Conservation (phyloP, 2,113 vertebrate species). For the Nerophis ophidion region DNA sequence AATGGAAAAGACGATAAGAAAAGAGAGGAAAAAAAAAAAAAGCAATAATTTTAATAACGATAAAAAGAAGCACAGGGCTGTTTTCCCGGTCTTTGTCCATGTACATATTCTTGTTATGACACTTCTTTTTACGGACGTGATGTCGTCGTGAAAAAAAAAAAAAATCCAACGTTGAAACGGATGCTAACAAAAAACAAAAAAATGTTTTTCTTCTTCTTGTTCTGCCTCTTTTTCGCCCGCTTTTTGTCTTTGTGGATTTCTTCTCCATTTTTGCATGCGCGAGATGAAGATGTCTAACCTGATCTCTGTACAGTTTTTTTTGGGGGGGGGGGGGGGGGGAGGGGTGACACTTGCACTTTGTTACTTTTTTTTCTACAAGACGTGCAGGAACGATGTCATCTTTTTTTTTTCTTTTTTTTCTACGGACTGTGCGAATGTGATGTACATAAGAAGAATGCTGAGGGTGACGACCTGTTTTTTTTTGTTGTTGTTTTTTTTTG, state of each 20-base stretch:
- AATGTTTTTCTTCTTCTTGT: conserved; percentile 16
- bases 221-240: conserved; percentile 40
- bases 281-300: conserved; percentile 27
- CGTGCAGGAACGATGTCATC: conserved; percentile 20
- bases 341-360: conserved; percentile 27
- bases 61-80: background rate
- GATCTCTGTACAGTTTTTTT: conserved; percentile 48
- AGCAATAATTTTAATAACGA: background rate
- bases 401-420: conserved; percentile 33
- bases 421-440: conserved; percentile 68
- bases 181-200: too few relatives aligned
- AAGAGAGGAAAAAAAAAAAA: background rate
- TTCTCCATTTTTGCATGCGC: conserved; percentile 46
- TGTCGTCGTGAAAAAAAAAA: too few relatives aligned
- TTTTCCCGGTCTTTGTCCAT: conserved; percentile 1
- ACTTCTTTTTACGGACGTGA: background rate
- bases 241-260: conserved; percentile 40
- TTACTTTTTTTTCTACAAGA: conserved; percentile 47
- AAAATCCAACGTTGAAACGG: too few relatives aligned
- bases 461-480: conserved; percentile 9
- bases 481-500: conserved; percentile 40
- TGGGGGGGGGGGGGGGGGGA: too few relatives aligned
- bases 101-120: conserved; percentile 2
- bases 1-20: background rate
- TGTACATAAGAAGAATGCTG: conserved; percentile 65